Evolutionary conservation across 2,888 invertebrate genomes (phyloP), one percentile per base, ranked within the genome.

Genomic region (Spodoptera picta): DNA sequence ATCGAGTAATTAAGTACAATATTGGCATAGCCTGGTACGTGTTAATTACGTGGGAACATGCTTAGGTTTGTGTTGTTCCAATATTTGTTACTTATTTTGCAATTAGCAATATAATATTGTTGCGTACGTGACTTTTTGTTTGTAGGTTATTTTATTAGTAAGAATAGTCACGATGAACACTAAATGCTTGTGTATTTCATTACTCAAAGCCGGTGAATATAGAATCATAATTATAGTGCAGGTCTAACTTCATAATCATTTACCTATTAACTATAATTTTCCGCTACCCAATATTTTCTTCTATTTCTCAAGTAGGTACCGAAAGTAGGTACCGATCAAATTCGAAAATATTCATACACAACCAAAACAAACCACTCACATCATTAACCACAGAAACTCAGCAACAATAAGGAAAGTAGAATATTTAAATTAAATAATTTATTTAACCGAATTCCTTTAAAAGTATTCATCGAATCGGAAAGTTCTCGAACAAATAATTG

Each of bases 351-450:
- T 9, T 27, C 2, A 36, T 9, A 36, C 36, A 9, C 6, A 36
- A 36, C 9, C 36, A 36, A 9, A 36, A 36, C 36, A 36, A 7
- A 24, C 23, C 12, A 2, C 47, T 24, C 23, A 47, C 11, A 23
- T 24, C 10, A 50, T 4, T 19, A 46, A 46, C 19, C 19, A 2
- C 14, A 10, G 41, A 43, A 46, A 50, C 45, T 46, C 14, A 2
- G 11, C 10, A 12, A 63, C 24, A 36, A n/a, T 44, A 36, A 50
- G 31, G 9, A 65, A 57, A 47, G n/a, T 7, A 43, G 60, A 44
- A 45, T 52, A 52, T 31, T 23, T 49, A 24, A 73, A 72, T 73
- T 36, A 31, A 63, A 67, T 57, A 36, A 67, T 63, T 55, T 58
- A 60, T 58, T 57, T 49, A 45, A 50, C 44, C 42, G 31, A 47